Conservation (phyloP, 1,140 invertebrate species). For the Zophobas atratus region DNA sequence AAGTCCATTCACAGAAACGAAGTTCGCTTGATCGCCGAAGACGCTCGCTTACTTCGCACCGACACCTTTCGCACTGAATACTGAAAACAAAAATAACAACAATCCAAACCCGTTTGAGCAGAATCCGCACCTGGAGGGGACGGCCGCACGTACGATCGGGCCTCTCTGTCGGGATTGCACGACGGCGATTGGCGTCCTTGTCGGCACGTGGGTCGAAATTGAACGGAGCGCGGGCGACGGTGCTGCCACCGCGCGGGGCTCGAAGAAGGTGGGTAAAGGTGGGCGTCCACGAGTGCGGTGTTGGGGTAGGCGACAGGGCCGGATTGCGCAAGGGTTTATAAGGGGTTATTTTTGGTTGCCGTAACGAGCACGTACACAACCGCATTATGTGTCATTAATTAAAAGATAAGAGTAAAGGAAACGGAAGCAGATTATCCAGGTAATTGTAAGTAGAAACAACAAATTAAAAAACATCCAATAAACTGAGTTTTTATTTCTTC, state of each 20-base stretch:
- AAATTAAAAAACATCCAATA: too few species aligned
- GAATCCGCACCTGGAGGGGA: neutral
- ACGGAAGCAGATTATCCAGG: too few species aligned
- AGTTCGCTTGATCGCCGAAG: neutral
- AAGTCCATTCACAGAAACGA: slow-evolving; percentile 8
- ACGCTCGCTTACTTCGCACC: neutral
- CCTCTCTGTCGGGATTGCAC: neutral
- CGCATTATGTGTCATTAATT: too few species aligned
- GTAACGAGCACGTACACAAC: too few species aligned
- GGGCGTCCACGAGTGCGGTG: neutral
- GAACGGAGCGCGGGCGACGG: neutral
- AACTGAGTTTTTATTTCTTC: too few species aligned
- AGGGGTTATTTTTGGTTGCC: too few species aligned
- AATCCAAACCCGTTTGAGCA: slow-evolving; percentile 23
- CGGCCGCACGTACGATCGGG: neutral
- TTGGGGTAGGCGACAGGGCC: neutral
- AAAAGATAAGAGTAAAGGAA: too few species aligned
- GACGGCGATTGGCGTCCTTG: neutral
- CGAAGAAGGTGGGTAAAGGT: neutral
- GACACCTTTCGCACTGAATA: slow-evolving; percentile 14
- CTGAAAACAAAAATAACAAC: slow-evolving; percentile 42
- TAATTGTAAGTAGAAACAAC: too few species aligned
- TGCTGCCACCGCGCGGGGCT: neutral
- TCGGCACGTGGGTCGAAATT: neutral
- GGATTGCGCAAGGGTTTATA: too few species aligned